Evolutionary conservation across 1,140 invertebrate genomes (phyloP), one percentile per base, ranked within the genome.

Genomic region (Prorops nasuta): DNA sequence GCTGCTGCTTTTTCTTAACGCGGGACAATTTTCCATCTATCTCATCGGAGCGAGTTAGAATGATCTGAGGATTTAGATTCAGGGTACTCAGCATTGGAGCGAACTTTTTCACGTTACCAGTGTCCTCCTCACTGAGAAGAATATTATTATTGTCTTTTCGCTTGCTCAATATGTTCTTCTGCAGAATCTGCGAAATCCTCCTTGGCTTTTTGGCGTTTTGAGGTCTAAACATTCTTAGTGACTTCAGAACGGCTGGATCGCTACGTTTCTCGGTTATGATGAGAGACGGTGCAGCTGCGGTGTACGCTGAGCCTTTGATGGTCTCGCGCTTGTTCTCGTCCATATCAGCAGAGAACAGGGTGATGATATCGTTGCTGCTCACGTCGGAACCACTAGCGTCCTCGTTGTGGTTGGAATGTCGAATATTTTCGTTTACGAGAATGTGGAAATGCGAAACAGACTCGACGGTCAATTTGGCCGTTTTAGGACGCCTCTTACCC

Each of bases 211-310:
- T 74, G 3, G 66, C 42, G 28, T 67, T 74, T 4, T 72, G 66
- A 12, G 75, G 76, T 56, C 83, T 67, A 49, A 81, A 84, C 74
- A 81, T 80, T 37, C 82, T 66, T 20, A 84, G 56, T 2, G 78
- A 74, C 60, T 83, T 82, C 1, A 84, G 63, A 3, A 82, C 80
- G 2, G 76, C 74, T 3, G 81, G 81, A 62, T 83, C 81, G 44
- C 80, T 81, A 15, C 70, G 56, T 34, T 77, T 77, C 34, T 77
- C 72, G 4, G 70, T 66, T 22, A 74, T 74, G 1, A 76, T 73
- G 0, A 76, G 49, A 0, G 68, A 72, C n/a, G n/a, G n/a, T 0
- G 72, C 68, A 0, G 72, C 67, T 0, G 72, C 63, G 0, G 71
- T 69, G 18, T 72, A 76, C 0, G 70, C 56, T 1, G 76, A 71